Evolutionary conservation across 2,797 vertebrate species (phyloP).

Genomic region (Sebastiscus albofasciatus): DNA sequence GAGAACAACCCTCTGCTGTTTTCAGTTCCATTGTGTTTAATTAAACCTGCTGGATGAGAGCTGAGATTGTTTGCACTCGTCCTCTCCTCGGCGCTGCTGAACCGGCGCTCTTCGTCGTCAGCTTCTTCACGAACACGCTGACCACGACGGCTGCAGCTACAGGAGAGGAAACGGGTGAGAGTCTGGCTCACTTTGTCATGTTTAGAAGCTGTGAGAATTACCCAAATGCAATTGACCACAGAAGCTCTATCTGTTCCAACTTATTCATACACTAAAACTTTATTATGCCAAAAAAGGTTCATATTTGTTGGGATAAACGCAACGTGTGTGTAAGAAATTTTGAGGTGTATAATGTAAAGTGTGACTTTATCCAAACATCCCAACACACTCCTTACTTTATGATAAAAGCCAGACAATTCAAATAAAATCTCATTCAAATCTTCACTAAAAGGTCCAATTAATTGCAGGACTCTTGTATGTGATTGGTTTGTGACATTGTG

Average conservation of each 20-base stretch:
- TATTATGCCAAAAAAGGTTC: neutral
- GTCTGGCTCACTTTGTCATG: neutral
- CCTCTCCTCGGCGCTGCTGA: neutral
- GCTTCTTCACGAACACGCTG: neutral
- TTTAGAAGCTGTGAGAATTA: neutral
- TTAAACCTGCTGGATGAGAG: constrained; percentile 14
- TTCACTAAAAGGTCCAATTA: neutral
- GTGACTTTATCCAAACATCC: neutral
- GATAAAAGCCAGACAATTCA: neutral
- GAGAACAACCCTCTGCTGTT: neutral
- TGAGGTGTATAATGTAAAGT: neutral
- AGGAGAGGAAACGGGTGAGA: neutral
- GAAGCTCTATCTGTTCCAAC: neutral
- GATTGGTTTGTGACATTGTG: neutral
- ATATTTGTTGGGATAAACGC: neutral
- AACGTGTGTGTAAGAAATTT: neutral
- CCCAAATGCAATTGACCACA: neutral
- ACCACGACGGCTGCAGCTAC: neutral
- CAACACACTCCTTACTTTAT: neutral
- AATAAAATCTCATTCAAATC: neutral
- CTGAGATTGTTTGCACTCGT: neutral
- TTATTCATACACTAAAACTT: neutral
- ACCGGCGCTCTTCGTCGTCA: accelerated
- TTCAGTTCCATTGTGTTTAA: neutral
- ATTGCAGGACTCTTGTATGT: neutral